Percentiles rank a stretch among this genome's conserved stretches.
phyloP scores from a whole-genome alignment of 2,888 invertebrate species.

The Carcina quercana region DNA sequence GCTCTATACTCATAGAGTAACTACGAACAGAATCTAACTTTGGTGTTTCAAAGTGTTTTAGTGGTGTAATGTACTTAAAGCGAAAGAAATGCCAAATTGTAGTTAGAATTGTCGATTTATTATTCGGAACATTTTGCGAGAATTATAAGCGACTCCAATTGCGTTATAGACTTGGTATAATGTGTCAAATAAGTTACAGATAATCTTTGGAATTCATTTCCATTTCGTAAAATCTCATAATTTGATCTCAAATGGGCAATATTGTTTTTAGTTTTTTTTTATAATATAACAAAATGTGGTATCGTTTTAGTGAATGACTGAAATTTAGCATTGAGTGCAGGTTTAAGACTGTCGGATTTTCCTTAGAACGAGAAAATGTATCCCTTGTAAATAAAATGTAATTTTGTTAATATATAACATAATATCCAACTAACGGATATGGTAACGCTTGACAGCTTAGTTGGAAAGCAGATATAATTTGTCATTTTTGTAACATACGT shows the following conservation, averaged over 20 bases:
- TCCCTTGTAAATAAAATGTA: conserved; percentile 26
- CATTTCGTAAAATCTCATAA: conserved; percentile 35
- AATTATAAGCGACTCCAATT: too few relatives aligned
- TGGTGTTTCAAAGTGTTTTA: conserved; percentile 20
- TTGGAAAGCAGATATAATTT: too few relatives aligned
- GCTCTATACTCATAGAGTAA: background rate
- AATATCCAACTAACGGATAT: too few relatives aligned
- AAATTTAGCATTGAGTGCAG: conserved; percentile 17
- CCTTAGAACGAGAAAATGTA: conserved; percentile 14
- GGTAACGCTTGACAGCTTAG: too few relatives aligned
- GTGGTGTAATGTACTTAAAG: conserved; percentile 26
- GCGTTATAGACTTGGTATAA: too few relatives aligned
- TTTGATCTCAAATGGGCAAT: conserved; percentile 48
- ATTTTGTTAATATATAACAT: conserved; percentile 22
- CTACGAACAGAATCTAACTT: background rate
- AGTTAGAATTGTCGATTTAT: conserved; percentile 33
- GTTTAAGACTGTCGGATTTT: conserved; percentile 35
- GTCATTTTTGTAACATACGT: too few relatives aligned
- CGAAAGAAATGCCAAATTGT: conserved; percentile 57
- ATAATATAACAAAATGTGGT: conserved; percentile 4
- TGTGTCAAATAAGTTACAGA: background rate
- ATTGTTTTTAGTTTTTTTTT: conserved; percentile 14
- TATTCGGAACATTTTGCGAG: too few relatives aligned
- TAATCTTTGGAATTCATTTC: background rate
- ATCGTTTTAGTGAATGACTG: conserved; percentile 9